Conservation (phyloP, 2,888 invertebrate genomes). For the Caenorhabditis doughertyi region DNA sequence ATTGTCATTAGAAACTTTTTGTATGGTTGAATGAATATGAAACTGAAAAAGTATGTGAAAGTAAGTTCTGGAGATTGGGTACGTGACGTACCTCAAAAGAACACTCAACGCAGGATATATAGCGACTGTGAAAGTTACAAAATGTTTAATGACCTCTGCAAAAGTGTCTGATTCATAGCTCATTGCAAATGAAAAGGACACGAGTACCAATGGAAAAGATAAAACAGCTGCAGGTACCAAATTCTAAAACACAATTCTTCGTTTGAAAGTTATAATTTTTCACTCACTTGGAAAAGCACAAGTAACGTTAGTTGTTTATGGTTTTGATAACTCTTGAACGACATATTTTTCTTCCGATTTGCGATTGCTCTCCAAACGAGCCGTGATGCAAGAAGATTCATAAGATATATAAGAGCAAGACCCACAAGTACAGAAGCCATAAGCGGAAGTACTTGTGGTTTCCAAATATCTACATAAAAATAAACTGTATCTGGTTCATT, state of each 20-base stretch:
- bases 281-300: slow-evolving; percentile 42
- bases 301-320: slow-evolving; percentile 48
- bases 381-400: slow-evolving; percentile 31
- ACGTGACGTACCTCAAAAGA: slow-evolving; percentile 18
- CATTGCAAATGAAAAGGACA: slow-evolving; percentile 34
- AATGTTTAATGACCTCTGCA: slow-evolving; percentile 41
- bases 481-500: slow-evolving; percentile 25
- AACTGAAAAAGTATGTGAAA: slow-evolving; percentile 46
- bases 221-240: slow-evolving; percentile 29
- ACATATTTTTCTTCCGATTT: slow-evolving; percentile 49
- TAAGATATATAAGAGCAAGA: slow-evolving; percentile 13
- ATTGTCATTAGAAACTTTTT: slow-evolving; percentile 31
- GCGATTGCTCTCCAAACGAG: slow-evolving; percentile 34
- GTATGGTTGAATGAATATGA: slow-evolving; percentile 47
- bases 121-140: slow-evolving; percentile 36
- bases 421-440: slow-evolving; percentile 12
- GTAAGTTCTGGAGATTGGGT: too few species aligned
- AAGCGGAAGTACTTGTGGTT: slow-evolving; percentile 35
- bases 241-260: slow-evolving; percentile 26
- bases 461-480: slow-evolving; percentile 44
- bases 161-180: slow-evolving; percentile 42
- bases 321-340: slow-evolving; percentile 34
- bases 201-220: slow-evolving; percentile 24
- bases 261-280: not conserved
- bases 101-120: slow-evolving; percentile 48